Conservation (phyloP, 2,888 invertebrate genomes). For the Erebia aethiops region DNA sequence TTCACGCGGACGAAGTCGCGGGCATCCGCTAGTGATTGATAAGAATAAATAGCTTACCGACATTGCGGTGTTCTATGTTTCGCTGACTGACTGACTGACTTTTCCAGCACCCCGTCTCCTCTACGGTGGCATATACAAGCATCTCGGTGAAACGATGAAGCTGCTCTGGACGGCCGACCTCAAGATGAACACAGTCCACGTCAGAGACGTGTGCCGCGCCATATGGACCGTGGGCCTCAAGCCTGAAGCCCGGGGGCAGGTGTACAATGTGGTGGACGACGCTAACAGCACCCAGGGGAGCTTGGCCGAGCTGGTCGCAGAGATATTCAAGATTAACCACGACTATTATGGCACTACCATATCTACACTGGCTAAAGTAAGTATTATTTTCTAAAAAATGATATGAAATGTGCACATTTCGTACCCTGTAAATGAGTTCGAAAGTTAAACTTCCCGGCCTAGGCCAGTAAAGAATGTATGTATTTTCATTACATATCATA, state of each 20-base stretch:
- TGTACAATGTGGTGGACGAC: slow-evolving; percentile 92
- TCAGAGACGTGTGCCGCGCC: slow-evolving; percentile 91
- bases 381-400: no score
- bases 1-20: no score
- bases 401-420: no score
- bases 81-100: no score
- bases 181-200: slow-evolving; percentile 94
- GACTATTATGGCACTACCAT: slow-evolving; percentile 93
- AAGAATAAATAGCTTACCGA: no score
- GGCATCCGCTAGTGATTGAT: no score
- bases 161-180: slow-evolving; percentile 93
- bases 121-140: slow-evolving; percentile 94
- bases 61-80: no score
- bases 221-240: slow-evolving; percentile 87
- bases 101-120: slow-evolving; percentile 90
- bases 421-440: no score
- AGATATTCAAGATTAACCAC: slow-evolving; percentile 92
- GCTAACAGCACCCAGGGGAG: slow-evolving; percentile 93
- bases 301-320: slow-evolving; percentile 89
- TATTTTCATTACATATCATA: no score
- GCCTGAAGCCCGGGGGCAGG: slow-evolving; percentile 82
- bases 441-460: no score
- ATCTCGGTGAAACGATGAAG: slow-evolving; percentile 95
- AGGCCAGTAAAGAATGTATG: no score
- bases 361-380: slow-evolving; percentile 91